Evolutionary conservation across 1,140 invertebrate species (phyloP), one percentile per base, ranked within the genome.

Genomic region (Heliconius hewitsoni): DNA sequence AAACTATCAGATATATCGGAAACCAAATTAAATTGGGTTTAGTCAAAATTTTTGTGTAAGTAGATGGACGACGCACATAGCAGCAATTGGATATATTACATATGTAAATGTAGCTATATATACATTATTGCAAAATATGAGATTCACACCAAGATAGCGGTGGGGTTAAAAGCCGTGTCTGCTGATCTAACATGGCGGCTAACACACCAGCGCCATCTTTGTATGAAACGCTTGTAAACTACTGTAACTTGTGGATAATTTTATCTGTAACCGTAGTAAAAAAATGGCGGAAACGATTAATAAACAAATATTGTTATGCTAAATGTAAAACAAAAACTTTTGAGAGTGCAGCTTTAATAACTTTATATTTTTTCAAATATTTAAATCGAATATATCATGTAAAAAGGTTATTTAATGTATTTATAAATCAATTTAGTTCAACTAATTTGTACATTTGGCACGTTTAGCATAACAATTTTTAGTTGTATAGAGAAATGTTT

Each of bases 21-120:
- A 76, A 76, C 74, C 74, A 76, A 76, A 76, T 76, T 37, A 46
- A 76, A 76, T 76, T 76, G 74, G 74, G 74, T 76, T 76, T 76
- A 76, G 74, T 23, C 27, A 76, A 76, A 76, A 76, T 76, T 76
- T 19, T 60, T 27, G 46, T 39, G 60, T 66, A 66, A 66, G 37
- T 76, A 76, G 74, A 76, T 23, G 57, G 30, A 46, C 42, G 66
- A 71, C 74, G 74, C 74, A 76, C 74, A 76, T 76, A 76, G 74
- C 70, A 37, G n/a, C 37, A 66, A 66, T 66, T 66, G 60, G 60
- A 66, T 23, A 66, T 66, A 23, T 11, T 60, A 60, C 18, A 66
- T 66, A 66, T 66, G n/a, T 66, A 30, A 66, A 66, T 66, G 60
- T 66, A 66, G 60, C 60, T 66, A 66, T 66, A 30, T 66, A 66